A percentile compares a stretch with the other conserved stretches of the same genome.
Evolutionary conservation across 2,113 vertebrate genomes (phyloP).

Genomic region (Progne subis): DNA sequence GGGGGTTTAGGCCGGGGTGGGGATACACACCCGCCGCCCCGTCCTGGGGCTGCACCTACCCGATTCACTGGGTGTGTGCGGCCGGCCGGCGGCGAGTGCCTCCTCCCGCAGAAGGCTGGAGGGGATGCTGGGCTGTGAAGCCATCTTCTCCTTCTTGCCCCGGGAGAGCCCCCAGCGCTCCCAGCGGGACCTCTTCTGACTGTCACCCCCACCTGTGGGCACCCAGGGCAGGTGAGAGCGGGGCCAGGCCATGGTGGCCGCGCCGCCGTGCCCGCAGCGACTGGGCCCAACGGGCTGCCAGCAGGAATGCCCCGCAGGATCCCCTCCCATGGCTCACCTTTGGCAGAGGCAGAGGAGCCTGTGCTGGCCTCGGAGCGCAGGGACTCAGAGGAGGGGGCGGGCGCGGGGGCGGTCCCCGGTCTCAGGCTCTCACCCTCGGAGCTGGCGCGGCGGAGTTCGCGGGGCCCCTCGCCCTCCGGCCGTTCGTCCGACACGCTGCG

Average conservation of each 20-base stretch:
- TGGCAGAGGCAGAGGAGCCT: constrained; percentile 71
- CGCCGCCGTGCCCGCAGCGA: fast-evolving
- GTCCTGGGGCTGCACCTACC: constrained; percentile 63
- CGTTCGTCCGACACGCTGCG: constrained; percentile 75
- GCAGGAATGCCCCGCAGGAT: no score
- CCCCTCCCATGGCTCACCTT: constrained; percentile 37
- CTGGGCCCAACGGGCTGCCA: fast-evolving
- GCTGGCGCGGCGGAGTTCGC: constrained; percentile 79
- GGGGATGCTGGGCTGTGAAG: constrained; percentile 90
- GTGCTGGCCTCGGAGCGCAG: constrained; percentile 87
- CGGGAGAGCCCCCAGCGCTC: constrained; percentile 91
- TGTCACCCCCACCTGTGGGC: neutral
- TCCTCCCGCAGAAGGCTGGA: constrained; percentile 83
- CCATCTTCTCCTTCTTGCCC: constrained; percentile 83
- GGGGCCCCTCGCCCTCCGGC: neutral
- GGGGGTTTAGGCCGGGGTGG: neutral
- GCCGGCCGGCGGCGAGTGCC: constrained; percentile 72
- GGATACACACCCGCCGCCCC: neutral
- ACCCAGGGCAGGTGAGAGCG: neutral
- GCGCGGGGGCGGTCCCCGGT: constrained; percentile 74
- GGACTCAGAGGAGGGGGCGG: constrained; percentile 88
- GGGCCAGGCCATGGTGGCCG: fast-evolving
- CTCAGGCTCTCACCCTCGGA: constrained; percentile 87
- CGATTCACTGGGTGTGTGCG: constrained; percentile 84
- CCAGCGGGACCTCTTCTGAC: constrained; percentile 81